These are phyloP conservation scores for Enteromius radiatus DNA, from an alignment of 2,797 vertebrate species.

Conservation along the genomic window DNA sequence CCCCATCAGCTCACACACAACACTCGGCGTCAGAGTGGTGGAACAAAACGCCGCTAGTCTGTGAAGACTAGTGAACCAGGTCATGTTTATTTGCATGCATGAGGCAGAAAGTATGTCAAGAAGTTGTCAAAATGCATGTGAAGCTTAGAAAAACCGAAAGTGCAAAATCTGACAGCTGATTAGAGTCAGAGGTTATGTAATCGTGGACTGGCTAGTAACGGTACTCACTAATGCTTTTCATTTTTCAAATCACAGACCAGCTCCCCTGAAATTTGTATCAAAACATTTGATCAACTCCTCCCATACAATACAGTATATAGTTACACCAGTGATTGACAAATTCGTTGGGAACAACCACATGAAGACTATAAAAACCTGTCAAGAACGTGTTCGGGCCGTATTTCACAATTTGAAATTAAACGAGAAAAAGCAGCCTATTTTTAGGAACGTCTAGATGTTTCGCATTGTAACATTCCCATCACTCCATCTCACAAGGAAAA, in stretches of 20 bases:
- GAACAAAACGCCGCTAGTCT: neutral
- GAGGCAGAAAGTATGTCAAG: slow-evolving; percentile 22
- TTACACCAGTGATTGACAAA: neutral
- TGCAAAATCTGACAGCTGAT: neutral
- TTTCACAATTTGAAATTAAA: neutral
- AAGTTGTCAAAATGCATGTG: slow-evolving; percentile 10
- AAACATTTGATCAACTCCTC: slow-evolving; percentile 4
- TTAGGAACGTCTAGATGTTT: neutral
- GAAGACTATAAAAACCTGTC: slow-evolving; percentile 10
- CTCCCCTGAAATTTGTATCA: neutral
- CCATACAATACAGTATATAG: slow-evolving; percentile 1
- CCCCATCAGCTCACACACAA: slow-evolving; percentile 11
- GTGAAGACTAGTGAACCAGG: slow-evolving; percentile 5
- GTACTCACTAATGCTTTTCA: neutral
- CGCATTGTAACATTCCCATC: neutral
- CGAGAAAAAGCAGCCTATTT: neutral
- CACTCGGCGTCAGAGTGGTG: neutral
- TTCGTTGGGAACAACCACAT: neutral
- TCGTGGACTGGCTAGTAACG: neutral
- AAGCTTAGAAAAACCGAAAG: neutral
- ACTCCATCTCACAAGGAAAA: neutral
- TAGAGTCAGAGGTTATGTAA: neutral
- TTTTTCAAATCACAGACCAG: slow-evolving; percentile 6
- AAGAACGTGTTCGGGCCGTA: neutral
- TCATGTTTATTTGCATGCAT: neutral